These are phyloP conservation scores for Xenops minutus DNA, from an alignment of 2,797 vertebrate species.

Conservation along the genomic window DNA sequence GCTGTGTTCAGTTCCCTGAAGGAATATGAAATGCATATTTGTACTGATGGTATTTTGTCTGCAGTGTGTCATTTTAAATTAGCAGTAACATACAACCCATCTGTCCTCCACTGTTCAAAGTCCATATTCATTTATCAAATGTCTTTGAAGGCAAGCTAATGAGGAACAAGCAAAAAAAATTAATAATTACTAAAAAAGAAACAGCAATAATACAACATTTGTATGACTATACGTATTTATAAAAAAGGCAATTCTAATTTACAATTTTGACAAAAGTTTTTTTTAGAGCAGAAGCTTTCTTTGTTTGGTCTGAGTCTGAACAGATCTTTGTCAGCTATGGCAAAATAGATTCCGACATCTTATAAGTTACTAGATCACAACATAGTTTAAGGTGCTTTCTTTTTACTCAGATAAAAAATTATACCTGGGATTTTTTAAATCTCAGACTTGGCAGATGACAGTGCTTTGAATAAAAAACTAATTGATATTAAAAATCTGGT, in stretches of 20 bases:
- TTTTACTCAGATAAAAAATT: slow-evolving; percentile 3
- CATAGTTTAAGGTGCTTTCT: background rate
- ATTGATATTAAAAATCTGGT: background rate
- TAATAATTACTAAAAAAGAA: background rate
- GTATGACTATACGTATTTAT: background rate
- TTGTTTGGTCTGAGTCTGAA: slow-evolving; percentile 39
- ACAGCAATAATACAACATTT: background rate
- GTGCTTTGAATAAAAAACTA: background rate
- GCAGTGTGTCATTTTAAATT: slow-evolving; percentile 19
- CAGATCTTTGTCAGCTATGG: slow-evolving; percentile 48
- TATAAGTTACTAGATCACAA: slow-evolving; percentile 26
- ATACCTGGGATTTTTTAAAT: slow-evolving; percentile 5
- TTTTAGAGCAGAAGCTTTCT: slow-evolving; percentile 6
- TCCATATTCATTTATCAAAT: background rate
- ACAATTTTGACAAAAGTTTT: background rate
- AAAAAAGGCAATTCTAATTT: background rate
- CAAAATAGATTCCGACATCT: slow-evolving; percentile 36
- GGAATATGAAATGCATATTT: slow-evolving; percentile 30
- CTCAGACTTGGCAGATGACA: background rate
- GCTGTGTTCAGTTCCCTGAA: slow-evolving; percentile 9
- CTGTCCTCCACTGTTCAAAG: slow-evolving; percentile 7
- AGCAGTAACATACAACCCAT: slow-evolving; percentile 6
- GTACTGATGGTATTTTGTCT: slow-evolving; percentile 35
- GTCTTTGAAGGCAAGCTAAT: slow-evolving; percentile 21
- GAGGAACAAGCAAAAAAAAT: background rate